Conservation (phyloP, 2,797 vertebrate species). For the Phalloptychus januarius region DNA sequence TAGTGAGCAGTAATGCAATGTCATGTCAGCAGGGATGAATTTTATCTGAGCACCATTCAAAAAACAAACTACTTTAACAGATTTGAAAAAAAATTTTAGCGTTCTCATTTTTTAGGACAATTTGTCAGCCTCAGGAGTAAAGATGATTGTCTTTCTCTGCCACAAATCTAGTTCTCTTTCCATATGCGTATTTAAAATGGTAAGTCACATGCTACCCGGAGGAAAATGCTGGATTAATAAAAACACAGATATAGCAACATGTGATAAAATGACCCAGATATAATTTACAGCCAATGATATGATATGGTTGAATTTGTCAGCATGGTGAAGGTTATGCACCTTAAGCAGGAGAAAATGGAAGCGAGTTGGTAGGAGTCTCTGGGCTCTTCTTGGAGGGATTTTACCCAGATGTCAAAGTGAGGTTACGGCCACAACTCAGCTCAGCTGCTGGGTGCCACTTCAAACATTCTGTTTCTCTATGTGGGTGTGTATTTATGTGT, state of each 20-base stretch:
- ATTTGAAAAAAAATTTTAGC: background rate
- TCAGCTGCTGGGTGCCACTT: slow-evolving; percentile 63
- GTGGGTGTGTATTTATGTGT: slow-evolving; percentile 25
- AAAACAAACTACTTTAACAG: background rate
- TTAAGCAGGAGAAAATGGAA: background rate
- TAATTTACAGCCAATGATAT: slow-evolving; percentile 17
- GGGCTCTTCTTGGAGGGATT: slow-evolving; percentile 35
- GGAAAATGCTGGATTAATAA: background rate
- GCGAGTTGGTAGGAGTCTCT: slow-evolving; percentile 8
- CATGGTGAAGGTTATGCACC: slow-evolving; percentile 12
- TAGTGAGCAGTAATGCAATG: background rate
- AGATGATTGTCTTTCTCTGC: background rate
- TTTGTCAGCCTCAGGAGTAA: background rate
- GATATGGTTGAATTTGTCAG: background rate
- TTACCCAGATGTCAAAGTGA: slow-evolving; percentile 67
- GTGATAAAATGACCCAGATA: slow-evolving; percentile 27
- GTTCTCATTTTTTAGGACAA: background rate
- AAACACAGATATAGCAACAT: background rate
- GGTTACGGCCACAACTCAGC: slow-evolving; percentile 62
- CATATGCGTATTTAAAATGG: background rate
- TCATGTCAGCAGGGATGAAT: background rate
- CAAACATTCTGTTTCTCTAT: slow-evolving; percentile 49
- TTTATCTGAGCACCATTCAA: background rate
- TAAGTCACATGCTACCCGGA: background rate
- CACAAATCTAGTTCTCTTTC: background rate